These are phyloP conservation scores for Enhydra lutris DNA, from an alignment of 2,113 vertebrate species.

Conservation along the genomic window DNA sequence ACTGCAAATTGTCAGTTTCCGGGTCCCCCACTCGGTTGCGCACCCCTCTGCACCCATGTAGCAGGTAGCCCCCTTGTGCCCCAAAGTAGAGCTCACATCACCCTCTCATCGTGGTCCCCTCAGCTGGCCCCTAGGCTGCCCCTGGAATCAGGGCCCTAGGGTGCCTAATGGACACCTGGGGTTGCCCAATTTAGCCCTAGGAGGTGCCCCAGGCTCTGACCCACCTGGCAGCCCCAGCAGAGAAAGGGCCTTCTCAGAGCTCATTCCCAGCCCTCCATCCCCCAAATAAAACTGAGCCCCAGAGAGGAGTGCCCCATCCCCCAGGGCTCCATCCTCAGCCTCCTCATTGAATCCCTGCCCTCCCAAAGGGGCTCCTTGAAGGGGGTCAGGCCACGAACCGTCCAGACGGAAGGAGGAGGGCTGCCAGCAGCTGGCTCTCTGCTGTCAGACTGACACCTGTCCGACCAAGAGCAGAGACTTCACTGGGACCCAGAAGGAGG, in stretches of 20 bases:
- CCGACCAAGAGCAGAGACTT: neutral
- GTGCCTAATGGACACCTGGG: fast-evolving
- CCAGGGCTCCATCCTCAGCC: neutral
- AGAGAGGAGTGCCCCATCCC: neutral
- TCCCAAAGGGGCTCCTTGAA: neutral
- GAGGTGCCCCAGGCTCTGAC: neutral
- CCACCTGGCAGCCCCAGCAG: neutral
- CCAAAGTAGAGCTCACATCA: neutral
- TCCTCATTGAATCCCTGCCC: too few relatives aligned
- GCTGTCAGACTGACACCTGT: too few relatives aligned
- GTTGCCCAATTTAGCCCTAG: neutral
- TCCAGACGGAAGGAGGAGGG: neutral
- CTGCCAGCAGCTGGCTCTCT: neutral
- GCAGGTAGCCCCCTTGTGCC: neutral
- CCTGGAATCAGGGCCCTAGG: neutral
- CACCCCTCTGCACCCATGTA: neutral
- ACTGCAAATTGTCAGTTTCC: neutral
- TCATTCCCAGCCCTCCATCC: neutral
- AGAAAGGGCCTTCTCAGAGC: neutral
- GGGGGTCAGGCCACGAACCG: neutral
- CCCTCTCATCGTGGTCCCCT: neutral
- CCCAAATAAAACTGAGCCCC: neutral
- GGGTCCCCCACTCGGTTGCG: neutral
- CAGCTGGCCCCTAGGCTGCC: neutral
- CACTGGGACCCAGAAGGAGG: neutral